A percentile compares a stretch with the other conserved stretches of the same genome.
phyloP scores from a whole-genome alignment of 2,113 vertebrate species.

The Rhinolophus sinicus region DNA sequence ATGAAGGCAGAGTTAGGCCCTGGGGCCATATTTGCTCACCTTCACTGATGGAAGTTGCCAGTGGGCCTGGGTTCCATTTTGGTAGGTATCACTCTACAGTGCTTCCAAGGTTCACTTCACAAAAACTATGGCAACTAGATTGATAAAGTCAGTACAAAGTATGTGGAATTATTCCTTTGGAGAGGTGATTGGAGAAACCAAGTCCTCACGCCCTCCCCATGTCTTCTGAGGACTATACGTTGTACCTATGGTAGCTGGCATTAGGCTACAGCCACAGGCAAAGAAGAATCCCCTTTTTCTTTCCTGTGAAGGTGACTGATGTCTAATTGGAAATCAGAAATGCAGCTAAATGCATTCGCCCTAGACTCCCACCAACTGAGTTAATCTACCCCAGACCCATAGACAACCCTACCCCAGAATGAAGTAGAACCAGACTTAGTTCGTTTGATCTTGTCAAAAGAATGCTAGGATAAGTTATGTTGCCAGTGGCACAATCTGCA shows the following conservation, averaged over 20 bases:
- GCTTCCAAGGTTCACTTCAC: not conserved
- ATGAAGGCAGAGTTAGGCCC: not conserved
- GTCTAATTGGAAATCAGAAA: not conserved
- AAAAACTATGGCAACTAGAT: not conserved
- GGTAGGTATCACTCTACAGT: not conserved
- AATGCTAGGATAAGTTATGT: constrained; percentile 50
- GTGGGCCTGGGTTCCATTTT: not conserved
- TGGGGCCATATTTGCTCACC: not conserved
- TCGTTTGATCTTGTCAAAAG: constrained; percentile 61
- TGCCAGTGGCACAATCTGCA: constrained; percentile 48
- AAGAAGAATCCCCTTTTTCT: not conserved
- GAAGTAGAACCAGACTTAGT: constrained; percentile 55
- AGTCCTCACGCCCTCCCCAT: not conserved
- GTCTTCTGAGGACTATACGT: not conserved
- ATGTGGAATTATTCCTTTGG: not conserved
- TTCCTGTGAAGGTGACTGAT: not conserved
- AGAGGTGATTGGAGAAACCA: not conserved
- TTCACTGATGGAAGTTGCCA: not conserved
- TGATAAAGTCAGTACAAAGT: not conserved
- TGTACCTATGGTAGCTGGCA: not conserved
- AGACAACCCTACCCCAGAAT: not conserved
- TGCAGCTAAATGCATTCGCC: not conserved
- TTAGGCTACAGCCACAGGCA: not conserved
- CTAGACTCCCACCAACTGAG: not conserved
- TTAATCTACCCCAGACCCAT: constrained; percentile 29